These are phyloP conservation scores for Gopherus flavomarginatus DNA, from an alignment of 2,113 vertebrate genomes.

Conservation along the genomic window DNA sequence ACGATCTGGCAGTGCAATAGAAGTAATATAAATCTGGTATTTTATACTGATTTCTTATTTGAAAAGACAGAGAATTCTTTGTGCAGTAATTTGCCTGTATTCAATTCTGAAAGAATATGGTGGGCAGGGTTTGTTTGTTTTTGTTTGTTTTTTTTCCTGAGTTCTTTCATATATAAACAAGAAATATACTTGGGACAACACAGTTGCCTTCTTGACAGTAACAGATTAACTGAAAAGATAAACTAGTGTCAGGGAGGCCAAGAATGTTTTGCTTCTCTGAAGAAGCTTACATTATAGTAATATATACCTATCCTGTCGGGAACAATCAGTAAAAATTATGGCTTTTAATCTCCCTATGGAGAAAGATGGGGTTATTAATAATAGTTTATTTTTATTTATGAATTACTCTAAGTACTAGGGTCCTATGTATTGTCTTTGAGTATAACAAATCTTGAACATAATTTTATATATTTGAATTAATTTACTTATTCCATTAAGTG, in stretches of 20 bases:
- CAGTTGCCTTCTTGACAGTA: constrained; percentile 81
- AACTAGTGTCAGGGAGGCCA: constrained; percentile 78
- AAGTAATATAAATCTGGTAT: constrained; percentile 49
- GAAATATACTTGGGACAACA: constrained; percentile 76
- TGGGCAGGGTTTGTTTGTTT: background rate
- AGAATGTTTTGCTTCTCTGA: constrained; percentile 82
- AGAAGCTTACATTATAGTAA: constrained; percentile 78
- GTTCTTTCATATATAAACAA: constrained; percentile 41
- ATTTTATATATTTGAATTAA: constrained; percentile 69
- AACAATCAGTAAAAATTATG: constrained; percentile 79
- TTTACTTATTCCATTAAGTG: constrained; percentile 36
- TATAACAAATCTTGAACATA: constrained; percentile 65
- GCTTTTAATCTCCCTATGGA: constrained; percentile 82
- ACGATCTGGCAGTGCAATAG: constrained; percentile 59
- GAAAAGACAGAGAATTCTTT: constrained; percentile 42
- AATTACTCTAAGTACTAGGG: constrained; percentile 75
- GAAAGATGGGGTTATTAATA: constrained; percentile 80
- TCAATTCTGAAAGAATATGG: constrained; percentile 11
- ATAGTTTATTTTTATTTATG: constrained; percentile 84
- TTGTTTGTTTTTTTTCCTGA: background rate
- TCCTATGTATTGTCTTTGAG: constrained; percentile 76
- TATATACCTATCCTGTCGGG: constrained; percentile 74
- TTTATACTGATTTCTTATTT: constrained; percentile 9
- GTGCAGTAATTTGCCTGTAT: constrained; percentile 26
- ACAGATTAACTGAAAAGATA: constrained; percentile 48